A percentile compares a stretch with the other conserved stretches of the same genome.
Evolutionary conservation across 2,113 vertebrate genomes (phyloP).

Genomic region (Isurus oxyrinchus): DNA sequence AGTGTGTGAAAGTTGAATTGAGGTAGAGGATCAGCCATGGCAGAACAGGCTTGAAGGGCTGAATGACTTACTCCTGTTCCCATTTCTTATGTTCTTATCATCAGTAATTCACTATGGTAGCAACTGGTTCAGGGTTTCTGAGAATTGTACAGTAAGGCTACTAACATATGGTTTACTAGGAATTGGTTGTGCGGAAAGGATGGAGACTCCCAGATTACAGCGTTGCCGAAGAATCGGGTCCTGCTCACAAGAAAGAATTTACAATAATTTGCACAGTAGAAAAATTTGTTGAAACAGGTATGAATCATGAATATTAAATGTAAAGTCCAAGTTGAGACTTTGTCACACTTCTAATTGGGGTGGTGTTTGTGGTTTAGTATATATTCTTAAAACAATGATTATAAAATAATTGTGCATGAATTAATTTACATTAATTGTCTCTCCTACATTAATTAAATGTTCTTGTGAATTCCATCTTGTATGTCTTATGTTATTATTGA

Average conservation of each 20-base stretch:
- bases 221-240: constrained; percentile 66
- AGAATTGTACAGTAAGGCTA: neutral
- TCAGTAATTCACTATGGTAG: neutral
- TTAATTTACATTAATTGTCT: neutral
- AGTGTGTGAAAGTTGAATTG: neutral
- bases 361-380: neutral
- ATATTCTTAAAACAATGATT: neutral
- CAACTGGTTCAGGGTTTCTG: neutral
- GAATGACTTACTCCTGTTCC: neutral
- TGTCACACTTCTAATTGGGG: neutral
- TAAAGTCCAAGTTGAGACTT: neutral
- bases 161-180: constrained; percentile 51
- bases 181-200: constrained; percentile 72
- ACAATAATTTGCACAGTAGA: constrained; percentile 74
- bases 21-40: neutral
- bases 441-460: neutral
- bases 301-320: neutral
- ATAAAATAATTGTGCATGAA: neutral
- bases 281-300: constrained; percentile 73
- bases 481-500: neutral
- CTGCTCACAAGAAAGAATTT: constrained; percentile 74
- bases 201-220: constrained; percentile 80
- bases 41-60: neutral
- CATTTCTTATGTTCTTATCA: neutral
- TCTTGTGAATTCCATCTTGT: neutral